Percentiles rank a stretch among this genome's conserved stretches.
These are phyloP conservation scores for Dreissena polymorpha DNA, from an alignment of 1,140 invertebrate species.

Conservation along the genomic window DNA sequence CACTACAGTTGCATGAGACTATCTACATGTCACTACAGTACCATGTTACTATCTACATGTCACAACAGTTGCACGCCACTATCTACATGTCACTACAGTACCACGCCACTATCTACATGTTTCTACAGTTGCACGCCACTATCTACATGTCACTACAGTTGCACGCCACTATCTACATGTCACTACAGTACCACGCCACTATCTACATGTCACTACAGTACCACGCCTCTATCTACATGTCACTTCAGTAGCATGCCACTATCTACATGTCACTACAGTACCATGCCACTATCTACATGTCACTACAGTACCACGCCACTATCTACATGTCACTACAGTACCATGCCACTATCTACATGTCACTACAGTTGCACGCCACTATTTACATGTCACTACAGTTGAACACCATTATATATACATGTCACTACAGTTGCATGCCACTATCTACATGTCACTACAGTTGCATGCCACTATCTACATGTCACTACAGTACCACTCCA, in stretches of 20 bases:
- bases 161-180: constrained; percentile 39
- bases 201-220: constrained; percentile 24
- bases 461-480: constrained; percentile 36
- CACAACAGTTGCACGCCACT: constrained; percentile 27
- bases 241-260: constrained; percentile 24
- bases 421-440: constrained; percentile 27
- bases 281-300: constrained; percentile 37
- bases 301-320: constrained; percentile 25
- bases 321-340: constrained; percentile 24
- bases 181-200: constrained; percentile 25
- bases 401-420: constrained; percentile 36
- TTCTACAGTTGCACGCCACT: constrained; percentile 27
- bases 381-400: constrained; percentile 31
- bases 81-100: constrained; percentile 24
- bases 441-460: constrained; percentile 28
- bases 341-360: constrained; percentile 37
- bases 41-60: no score
- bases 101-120: constrained; percentile 38
- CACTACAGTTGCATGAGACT: constrained; percentile 22
- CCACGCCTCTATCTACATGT: constrained; percentile 36
- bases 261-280: constrained; percentile 24
- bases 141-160: constrained; percentile 27
- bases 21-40: no score
- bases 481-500: constrained; percentile 24
- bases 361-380: constrained; percentile 28